Base-by-base conservation (phyloP, 2,113 vertebrate species). In the Tachysurus vachellii region DNA sequence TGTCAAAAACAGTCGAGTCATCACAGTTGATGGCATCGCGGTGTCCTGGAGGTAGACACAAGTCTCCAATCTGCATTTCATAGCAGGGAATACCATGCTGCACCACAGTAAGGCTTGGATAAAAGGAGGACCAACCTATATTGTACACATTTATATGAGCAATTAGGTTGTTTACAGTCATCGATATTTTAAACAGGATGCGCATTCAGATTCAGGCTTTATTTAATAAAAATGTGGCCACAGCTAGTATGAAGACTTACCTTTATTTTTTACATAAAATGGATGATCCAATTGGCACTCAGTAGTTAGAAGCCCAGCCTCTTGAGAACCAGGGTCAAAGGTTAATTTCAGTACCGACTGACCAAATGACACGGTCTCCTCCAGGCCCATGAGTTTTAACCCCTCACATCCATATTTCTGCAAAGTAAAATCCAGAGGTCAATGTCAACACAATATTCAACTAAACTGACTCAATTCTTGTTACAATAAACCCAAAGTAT, bases 1-100 rank as follows among this genome's bases (percentile, higher is more conserved):
- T 99, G 96, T 99, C 98, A 96, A 99, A 99, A 94, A 99, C 98
- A 88, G 98, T 97, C 66, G 98, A 99, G 96, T 99, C 98, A 90
- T 99, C 98, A 94, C 98, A 99, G 94, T 99, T 99, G 93, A 99
- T 98, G 95, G 98, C 97, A 94, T 99, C 97, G 70, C 97, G 97
- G 95, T 99, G 98, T 95, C 97, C 98, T 86, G 98, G 98, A 92
- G 98, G 98, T 95, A 99, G 97, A 94, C 98, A 99, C 92, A 98
- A 89, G 90, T 99, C 97, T 88, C 97, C 98, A 93, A 97, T 90
- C 91, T 99, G 97, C 94, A 99, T 96, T 94, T 99, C 98, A 93
- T 97, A 99, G 93, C 98, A 99, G 88, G 98, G 98, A 92, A 99
- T 99, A 91, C 98, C 98, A 94, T 99, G 97, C 92, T 99, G 98